Percentiles rank a stretch among this genome's conserved stretches.
Evolutionary conservation across 2,113 vertebrate species (phyloP).

Genomic region (Periophthalmus modestus): DNA sequence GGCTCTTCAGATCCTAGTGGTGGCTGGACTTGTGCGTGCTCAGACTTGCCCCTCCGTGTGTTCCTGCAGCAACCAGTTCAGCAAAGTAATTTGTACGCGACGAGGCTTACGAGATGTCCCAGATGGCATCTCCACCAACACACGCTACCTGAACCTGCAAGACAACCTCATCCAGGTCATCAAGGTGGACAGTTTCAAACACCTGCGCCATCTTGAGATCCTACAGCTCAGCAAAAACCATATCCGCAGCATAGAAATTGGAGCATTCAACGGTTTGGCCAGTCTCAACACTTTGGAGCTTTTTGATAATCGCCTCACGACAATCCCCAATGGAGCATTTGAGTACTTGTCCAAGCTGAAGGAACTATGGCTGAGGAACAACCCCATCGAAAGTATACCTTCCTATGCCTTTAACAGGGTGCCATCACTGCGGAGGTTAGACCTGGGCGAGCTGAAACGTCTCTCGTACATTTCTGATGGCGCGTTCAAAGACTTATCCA

Average conservation of each 20-base stretch:
- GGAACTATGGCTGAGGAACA: conserved; percentile 80
- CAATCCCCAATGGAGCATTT: conserved; percentile 81
- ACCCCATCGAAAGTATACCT: conserved; percentile 82
- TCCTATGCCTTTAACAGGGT: conserved; percentile 81
- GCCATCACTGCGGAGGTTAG: conserved; percentile 76
- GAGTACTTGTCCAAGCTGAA: conserved; percentile 81
- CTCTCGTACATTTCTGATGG: conserved; percentile 79
- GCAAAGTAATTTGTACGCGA: conserved; percentile 81
- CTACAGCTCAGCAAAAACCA: conserved; percentile 81
- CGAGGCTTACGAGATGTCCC: conserved; percentile 77
- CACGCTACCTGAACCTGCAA: conserved; percentile 80
- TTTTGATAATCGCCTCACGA: conserved; percentile 82
- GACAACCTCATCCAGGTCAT: conserved; percentile 82
- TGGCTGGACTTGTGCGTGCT: conserved; percentile 88
- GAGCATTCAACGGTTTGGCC: conserved; percentile 79
- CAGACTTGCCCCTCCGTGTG: conserved; percentile 80
- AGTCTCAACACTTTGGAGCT: conserved; percentile 81
- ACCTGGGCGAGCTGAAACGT: conserved; percentile 79
- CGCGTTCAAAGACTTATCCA: conserved; percentile 79
- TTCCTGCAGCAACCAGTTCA: conserved; percentile 82
- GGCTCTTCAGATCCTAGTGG: conserved; percentile 96
- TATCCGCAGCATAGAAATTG: conserved; percentile 80
- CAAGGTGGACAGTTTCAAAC: conserved; percentile 82
- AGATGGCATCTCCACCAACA: conserved; percentile 81
- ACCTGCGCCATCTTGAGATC: conserved; percentile 79